Evolutionary conservation across 2,113 vertebrate species (phyloP).

Genomic region (Globicephala melas): DNA sequence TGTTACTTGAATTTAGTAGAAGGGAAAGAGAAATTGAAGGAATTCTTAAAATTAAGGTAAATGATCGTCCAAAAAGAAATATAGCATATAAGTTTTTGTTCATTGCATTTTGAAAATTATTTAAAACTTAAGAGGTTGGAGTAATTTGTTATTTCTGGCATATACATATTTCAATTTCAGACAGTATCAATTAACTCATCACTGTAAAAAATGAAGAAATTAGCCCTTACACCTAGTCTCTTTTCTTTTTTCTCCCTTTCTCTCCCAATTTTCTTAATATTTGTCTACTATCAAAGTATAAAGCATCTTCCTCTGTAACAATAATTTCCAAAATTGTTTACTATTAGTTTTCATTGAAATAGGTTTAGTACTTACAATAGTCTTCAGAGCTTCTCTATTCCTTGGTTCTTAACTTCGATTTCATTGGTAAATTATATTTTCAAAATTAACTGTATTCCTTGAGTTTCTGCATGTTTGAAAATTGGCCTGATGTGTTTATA

Average conservation of each 20-base stretch:
- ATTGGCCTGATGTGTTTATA: neutral
- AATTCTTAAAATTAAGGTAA: conserved; percentile 26
- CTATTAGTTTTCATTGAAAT: neutral
- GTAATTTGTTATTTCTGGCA: neutral
- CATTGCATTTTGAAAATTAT: neutral
- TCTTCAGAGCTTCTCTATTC: neutral
- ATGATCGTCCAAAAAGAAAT: neutral
- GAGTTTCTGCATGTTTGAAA: neutral
- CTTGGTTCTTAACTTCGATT: neutral
- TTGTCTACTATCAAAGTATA: neutral
- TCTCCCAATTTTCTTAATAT: neutral
- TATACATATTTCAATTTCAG: neutral
- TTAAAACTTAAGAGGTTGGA: neutral
- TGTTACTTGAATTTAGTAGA: conserved; percentile 11
- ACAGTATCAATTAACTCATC: neutral
- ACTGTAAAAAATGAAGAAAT: neutral
- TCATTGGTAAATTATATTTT: neutral
- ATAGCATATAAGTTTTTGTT: neutral
- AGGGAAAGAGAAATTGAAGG: neutral
- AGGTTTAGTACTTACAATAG: neutral
- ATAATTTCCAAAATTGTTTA: neutral
- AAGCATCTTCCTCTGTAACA: neutral
- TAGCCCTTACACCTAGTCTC: neutral
- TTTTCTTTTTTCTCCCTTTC: neutral
- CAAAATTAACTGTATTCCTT: neutral